phyloP scores from a whole-genome alignment of 2,888 invertebrate genomes.

The Agrenia bidenticulata region DNA sequence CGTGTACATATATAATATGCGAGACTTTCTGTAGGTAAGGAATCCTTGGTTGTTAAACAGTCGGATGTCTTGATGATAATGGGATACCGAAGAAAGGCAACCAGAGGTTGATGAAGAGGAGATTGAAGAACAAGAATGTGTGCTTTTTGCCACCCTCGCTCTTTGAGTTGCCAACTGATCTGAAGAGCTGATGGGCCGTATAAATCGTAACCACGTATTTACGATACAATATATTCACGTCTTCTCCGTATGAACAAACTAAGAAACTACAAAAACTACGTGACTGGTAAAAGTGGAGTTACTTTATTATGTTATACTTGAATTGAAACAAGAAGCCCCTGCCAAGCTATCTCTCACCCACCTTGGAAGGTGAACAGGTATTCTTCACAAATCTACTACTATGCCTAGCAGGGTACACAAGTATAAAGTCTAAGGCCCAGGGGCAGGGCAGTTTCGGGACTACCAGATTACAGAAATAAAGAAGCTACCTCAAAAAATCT shows the following conservation, averaged over 20 bases:
- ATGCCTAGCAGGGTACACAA: constrained; percentile 16
- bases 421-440: constrained; percentile 34
- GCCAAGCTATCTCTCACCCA: constrained; percentile 19
- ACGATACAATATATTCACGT: background rate
- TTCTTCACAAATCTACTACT: constrained; percentile 15
- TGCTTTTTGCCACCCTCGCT: constrained; percentile 51
- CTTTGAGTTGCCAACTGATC: constrained; percentile 36
- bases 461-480: background rate
- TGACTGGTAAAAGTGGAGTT: constrained; percentile 18
- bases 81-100: constrained; percentile 26
- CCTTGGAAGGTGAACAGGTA: constrained; percentile 46
- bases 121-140: constrained; percentile 18
- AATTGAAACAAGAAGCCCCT: constrained; percentile 20
- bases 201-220: constrained; percentile 22
- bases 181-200: constrained; percentile 41
- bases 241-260: background rate
- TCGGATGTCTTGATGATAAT: constrained; percentile 40
- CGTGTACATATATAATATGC: no score
- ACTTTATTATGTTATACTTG: constrained; percentile 10
- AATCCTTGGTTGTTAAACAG: constrained; percentile 17
- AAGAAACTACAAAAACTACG: background rate
- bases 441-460: constrained; percentile 41
- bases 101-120: constrained; percentile 27
- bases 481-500: background rate
- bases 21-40: background rate